Evolutionary conservation across 1,140 invertebrate species (phyloP).

Genomic region (Mesaphorura yosii): DNA sequence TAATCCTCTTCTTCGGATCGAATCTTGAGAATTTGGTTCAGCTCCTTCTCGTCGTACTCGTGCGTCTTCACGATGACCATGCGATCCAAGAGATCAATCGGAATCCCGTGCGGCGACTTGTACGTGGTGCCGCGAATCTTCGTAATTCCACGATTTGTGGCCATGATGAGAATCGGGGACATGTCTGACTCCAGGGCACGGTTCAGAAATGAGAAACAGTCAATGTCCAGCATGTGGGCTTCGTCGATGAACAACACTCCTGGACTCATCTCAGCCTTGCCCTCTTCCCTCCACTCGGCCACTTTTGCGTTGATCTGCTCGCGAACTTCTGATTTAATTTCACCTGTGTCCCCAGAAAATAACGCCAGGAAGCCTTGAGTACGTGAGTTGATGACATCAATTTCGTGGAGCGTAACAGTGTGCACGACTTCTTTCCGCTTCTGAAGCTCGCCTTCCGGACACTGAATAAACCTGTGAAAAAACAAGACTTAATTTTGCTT

Average conservation of each 20-base stretch:
- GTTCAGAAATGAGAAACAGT: slow-evolving; percentile 97
- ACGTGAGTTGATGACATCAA: slow-evolving; percentile 94
- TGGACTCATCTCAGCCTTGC: slow-evolving; percentile 96
- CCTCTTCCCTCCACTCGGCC: slow-evolving; percentile 96
- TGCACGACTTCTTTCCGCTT: slow-evolving; percentile 99
- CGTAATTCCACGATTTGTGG: slow-evolving; percentile 96
- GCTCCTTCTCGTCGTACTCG: slow-evolving; percentile 78
- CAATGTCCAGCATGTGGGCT: slow-evolving; percentile 97
- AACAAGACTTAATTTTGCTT: slow-evolving; percentile 19
- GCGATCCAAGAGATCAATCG: slow-evolving; percentile 88
- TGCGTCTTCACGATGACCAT: slow-evolving; percentile 87
- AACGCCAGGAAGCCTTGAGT: slow-evolving; percentile 94
- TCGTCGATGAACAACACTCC: slow-evolving; percentile 88
- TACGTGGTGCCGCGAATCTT: slow-evolving; percentile 68
- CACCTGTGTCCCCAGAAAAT: slow-evolving; percentile 96
- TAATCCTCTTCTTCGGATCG: slow-evolving; percentile 95
- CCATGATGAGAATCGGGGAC: slow-evolving; percentile 95
- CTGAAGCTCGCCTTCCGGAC: slow-evolving; percentile 95
- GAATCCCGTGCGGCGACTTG: slow-evolving; percentile 88
- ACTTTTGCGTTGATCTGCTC: slow-evolving; percentile 99
- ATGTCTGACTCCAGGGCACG: slow-evolving; percentile 92
- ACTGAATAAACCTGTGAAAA: slow-evolving; percentile 81
- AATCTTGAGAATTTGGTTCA: slow-evolving; percentile 75
- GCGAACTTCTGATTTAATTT: slow-evolving; percentile 94
- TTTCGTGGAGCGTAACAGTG: slow-evolving; percentile 95